Evolutionary conservation across 2,113 vertebrate genomes (phyloP), one percentile per base, ranked within the genome.

Genomic region (Formicarius rufipectus): DNA sequence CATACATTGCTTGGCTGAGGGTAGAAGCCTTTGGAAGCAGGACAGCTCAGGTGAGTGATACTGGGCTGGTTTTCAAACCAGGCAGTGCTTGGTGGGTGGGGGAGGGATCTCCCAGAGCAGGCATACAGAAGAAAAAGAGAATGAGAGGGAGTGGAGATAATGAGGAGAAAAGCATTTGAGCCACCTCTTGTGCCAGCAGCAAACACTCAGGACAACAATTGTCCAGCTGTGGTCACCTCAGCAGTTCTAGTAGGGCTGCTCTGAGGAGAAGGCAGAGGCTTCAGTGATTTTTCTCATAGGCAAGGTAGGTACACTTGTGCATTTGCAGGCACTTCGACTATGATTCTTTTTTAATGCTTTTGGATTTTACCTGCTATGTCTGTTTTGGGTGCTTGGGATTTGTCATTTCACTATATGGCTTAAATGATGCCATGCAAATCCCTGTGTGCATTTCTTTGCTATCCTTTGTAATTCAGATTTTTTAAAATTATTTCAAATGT

Each of bases 221-320:
- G 24, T 44, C 27, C 33, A 62, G 33, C 28, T n/a, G n/a, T 40
- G 52, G 28, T n/a, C 14, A 35, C 16, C 30, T 55, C 3, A 1
- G 63, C 39, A 66, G 17, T 66, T 84, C 62, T 44, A 44, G 62
- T 2, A 1, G n/a, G n/a, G 56, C 42, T 62, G 37, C 37, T 78
- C 4, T 49, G 1, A 23, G 64, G 37, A 22, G 24, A 25, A 33
- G 40, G 23, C 69, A 73, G 56, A 4, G 2, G 24, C 37, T 23
- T 35, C 0, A 9, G 33, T 72, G 47, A 10, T 73, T 60, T 59
- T 76, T 42, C 39, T 80, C 14, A 19, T 44, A 6, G 44, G 4
- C 0, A 0, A 12, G n/a, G 37, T 33, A 33, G 18, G 15, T 77
- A 12, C 0, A 3, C 72, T 42, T 42, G 18, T 80, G 33, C 44